These are phyloP conservation scores for Griposia aprilina DNA, from an alignment of 2,888 invertebrate species.

Conservation along the genomic window DNA sequence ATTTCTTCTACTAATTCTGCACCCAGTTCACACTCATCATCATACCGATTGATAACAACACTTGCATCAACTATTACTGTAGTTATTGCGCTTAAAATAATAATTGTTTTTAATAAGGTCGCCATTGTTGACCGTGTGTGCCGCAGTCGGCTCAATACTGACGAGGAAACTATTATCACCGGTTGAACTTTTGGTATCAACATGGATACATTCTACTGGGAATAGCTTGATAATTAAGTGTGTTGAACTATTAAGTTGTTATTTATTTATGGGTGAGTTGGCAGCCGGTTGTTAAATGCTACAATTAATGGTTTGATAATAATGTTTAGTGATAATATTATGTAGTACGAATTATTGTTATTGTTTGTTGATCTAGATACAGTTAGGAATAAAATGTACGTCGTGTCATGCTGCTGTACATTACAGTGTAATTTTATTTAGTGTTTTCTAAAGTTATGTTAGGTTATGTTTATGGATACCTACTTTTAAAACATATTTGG, in stretches of 20 bases:
- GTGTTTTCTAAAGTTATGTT: not conserved
- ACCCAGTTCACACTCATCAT: slow-evolving; percentile 69
- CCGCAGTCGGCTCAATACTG: slow-evolving; percentile 44
- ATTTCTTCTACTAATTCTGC: slow-evolving; percentile 87
- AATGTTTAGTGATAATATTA: not conserved
- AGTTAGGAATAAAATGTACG: not conserved
- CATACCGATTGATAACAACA: slow-evolving; percentile 69
- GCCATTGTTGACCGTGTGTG: slow-evolving; percentile 48
- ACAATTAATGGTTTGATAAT: not conserved
- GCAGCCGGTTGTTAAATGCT: not conserved
- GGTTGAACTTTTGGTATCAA: slow-evolving; percentile 53
- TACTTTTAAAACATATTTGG: not conserved
- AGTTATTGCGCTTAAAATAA: slow-evolving; percentile 52
- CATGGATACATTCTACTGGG: slow-evolving; percentile 8
- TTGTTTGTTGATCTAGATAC: too few species aligned
- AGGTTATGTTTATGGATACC: not conserved
- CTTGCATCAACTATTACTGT: slow-evolving; percentile 57
- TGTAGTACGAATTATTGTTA: not conserved
- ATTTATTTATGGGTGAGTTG: not conserved
- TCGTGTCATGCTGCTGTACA: too few species aligned
- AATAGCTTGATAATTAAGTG: slow-evolving; percentile 29
- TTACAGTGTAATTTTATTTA: not conserved
- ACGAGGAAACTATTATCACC: slow-evolving; percentile 43
- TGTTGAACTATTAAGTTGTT: slow-evolving; percentile 16
- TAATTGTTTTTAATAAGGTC: slow-evolving; percentile 48